Evolutionary conservation across 2,113 vertebrate genomes (phyloP), one percentile per base, ranked within the genome.

Genomic region (Alosa alosa): DNA sequence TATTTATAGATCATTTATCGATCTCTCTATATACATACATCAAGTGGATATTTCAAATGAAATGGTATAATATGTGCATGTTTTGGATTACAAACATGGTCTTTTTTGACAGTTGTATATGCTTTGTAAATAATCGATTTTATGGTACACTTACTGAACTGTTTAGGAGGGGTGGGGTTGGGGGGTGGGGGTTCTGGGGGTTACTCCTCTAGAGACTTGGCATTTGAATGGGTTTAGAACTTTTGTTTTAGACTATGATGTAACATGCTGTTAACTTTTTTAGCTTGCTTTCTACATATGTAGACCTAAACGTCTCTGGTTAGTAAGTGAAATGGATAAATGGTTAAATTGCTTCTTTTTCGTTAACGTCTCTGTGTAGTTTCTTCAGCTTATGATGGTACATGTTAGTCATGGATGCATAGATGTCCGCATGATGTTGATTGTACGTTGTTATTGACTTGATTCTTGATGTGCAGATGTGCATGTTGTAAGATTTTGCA

Each of bases 91-190:
- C 90, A 91, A 91, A 93, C 90, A 88, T 93, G 92, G 92, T 95
- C 90, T 91, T 94, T 95, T 95, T 94, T 92, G 93, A 94, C 91
- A 90, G 85, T 87, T 95, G 94, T 96, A 96, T 92, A 95, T 95
- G 92, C 91, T 93, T 81, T 96, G 95, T 96, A 95, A 95, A 96
- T 96, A 95, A 86, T 93, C 88, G 92, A 88, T 91, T 93, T 86
- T 92, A 92, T 91, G 90, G 90, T 94, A 93, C 91, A 93, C 88
- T 90, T 90, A 84, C 87, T 90, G 88, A 88, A 84, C 86, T 89
- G 86, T 88, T 89, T 89, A 84, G 86, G 82, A 88, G 87, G 68
- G 84, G 87, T 83, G 89, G 90, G 85, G 86, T 83, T 86, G 89
- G 88, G 85, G 4, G 20, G 45, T 25, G n/a, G 64, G 31, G 64